Evolutionary conservation across 2,797 vertebrate genomes (phyloP).

Genomic region (Pseudochirops corinnae): DNA sequence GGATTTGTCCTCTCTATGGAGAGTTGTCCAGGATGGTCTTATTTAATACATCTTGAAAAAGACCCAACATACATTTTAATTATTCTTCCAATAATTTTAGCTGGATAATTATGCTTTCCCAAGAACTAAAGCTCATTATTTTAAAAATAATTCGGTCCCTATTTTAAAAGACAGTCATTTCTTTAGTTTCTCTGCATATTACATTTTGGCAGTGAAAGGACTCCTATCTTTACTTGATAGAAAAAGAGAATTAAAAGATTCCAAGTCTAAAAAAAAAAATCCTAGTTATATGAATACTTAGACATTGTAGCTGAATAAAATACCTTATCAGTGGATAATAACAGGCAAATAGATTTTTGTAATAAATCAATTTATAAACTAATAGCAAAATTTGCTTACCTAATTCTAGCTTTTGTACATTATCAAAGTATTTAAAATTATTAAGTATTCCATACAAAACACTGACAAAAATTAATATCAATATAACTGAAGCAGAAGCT

Average conservation of each 20-base stretch:
- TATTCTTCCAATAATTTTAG: neutral
- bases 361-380: neutral
- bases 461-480: neutral
- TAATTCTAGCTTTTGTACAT: neutral
- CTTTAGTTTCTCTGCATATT: neutral
- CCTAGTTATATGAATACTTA: neutral
- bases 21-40: neutral
- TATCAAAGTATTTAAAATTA: neutral
- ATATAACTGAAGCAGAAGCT: neutral
- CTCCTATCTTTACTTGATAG: neutral
- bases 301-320: neutral
- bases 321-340: neutral
- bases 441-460: neutral
- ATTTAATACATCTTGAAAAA: neutral
- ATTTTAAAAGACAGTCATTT: neutral
- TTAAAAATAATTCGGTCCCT: neutral
- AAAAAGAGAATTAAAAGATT: neutral
- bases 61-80: neutral
- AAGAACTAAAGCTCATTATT: neutral
- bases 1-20: neutral
- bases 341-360: neutral
- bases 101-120: constrained; percentile 8
- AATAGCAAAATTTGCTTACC: neutral
- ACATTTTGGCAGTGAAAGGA: neutral
- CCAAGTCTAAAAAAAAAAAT: neutral